Evolutionary conservation across 2,113 vertebrate genomes (phyloP).

Genomic region (Caloenas nicobarica): DNA sequence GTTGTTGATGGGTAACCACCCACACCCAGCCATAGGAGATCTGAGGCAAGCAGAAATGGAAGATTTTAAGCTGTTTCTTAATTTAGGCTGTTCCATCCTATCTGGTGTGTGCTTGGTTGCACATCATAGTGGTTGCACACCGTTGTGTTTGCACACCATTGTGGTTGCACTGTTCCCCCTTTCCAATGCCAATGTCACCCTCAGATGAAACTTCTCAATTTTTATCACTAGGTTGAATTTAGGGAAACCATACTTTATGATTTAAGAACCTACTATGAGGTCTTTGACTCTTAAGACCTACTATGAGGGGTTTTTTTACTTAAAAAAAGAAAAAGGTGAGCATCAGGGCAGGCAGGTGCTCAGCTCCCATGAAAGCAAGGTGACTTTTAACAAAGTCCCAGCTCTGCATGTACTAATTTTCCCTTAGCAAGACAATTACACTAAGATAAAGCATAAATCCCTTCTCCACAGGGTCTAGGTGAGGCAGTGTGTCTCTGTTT

Average conservation of each 20-base stretch:
- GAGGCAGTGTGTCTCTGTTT: not conserved
- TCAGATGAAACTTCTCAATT: not conserved
- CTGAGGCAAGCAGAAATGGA: not conserved
- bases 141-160: not conserved
- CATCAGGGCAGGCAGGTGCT: not conserved
- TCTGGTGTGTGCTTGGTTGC: not conserved
- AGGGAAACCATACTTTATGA: not conserved
- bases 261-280: not conserved
- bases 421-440: not conserved
- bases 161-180: not conserved
- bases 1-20: not conserved
- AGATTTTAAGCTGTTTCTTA: not conserved
- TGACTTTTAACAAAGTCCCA: not conserved
- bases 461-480: not conserved
- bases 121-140: not conserved
- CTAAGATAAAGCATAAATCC: not conserved
- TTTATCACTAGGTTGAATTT: not conserved
- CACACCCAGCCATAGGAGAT: not conserved
- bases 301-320: not conserved
- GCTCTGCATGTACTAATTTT: not conserved
- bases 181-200: not conserved
- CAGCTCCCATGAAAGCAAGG: not conserved
- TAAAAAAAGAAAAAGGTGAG: not conserved
- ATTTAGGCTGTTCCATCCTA: not conserved
- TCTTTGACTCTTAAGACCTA: not conserved